Evolutionary conservation across 2,797 vertebrate species (phyloP), one percentile per base, ranked within the genome.

Genomic region (Danio albolineatus): DNA sequence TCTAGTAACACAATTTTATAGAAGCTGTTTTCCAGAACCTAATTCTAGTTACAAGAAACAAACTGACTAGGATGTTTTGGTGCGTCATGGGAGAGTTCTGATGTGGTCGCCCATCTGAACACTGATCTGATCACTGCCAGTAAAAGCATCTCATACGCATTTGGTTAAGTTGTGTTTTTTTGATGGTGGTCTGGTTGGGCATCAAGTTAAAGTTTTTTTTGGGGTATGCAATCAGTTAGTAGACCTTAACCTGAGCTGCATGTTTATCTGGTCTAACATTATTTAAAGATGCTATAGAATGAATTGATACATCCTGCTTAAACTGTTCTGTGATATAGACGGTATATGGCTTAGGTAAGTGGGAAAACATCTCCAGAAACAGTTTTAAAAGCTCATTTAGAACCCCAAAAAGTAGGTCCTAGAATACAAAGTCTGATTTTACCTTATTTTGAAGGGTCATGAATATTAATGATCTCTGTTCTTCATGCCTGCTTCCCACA

Each of bases 111-210:
- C 19, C n/a, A 67, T 67, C 36, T 61, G 14, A 60, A 60, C 12
- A 61, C 10, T 19, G n/a, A 74, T 61, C 44, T 38, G 28, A n/a
- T 17, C 10, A 38, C 67, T 77, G 64, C 53, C 41, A 59, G 75
- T 77, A 77, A 77, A 59, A 6, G 43, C n/a, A 39, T 76, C 61
- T 77, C 43, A 48, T 67, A 57, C 57, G 5, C 10, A 10, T n/a
- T 57, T 28, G 53, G 41, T 14, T 77, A 75, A 14, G 38, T 38
- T 21, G 7, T 61, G 46, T 10, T 28, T 2, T 64, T 67, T 46
- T 44, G 14, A 57, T 38, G 59, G 28, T 38, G 16, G 41, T 48
- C 49, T 54, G 41, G 17, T 54, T 38, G 16, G 14, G 51, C 12
- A 49, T 61, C 49, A 48, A 59, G 16, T 9, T 61, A 6, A 73